Base-by-base conservation (phyloP, 2,113 vertebrate genomes). In the Corydoras maculifer region DNA sequence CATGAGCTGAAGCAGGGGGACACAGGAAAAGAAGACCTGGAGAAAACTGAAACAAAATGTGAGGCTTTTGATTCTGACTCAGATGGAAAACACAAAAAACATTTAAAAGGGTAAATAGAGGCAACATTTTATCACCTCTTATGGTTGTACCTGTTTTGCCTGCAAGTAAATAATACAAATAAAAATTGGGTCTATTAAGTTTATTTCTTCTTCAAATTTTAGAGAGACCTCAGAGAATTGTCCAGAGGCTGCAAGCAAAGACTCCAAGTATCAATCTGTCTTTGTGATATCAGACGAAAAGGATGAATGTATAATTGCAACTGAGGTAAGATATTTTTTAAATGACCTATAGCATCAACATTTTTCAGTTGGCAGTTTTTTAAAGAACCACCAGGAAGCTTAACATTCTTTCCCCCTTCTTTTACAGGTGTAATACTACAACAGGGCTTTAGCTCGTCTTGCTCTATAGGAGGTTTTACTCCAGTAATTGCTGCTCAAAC, bases 211-310 rank as follows among this genome's bases (percentile, higher is more conserved):
- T 75, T 70, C 72, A 30, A 83, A 65, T 78, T 75, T 48, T 64
- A 95, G 95, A 76, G 91, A 96, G 59, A 80, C 82, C 48, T 91
- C 91, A 75, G 94, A 95, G 81, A 93, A 91, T 80, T 85, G 87
- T 82, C 87, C 86, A 14, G 92, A 94, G 65, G 91, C 93, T 13
- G 88, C 79, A 84, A 93, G 76, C 82, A 97, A 92, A 75, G 94
- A 95, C 87, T 94, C 92, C 72, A 98, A 97, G 89, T 99, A 99
- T 91, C 97, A 99, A 91, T 99, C 97, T 5, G 93, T 99, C 81
- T 99, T 93, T 65, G 94, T 99, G 84, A 92, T 99, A 84, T 98
- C 95, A 55, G 94, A 97, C 82, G 93, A 94, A 81, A 96, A 97
- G 83, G 94, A 98, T 0, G 97, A 99, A 85, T 98, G 97, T 78